Conservation (phyloP, 2,797 vertebrate genomes). For the Hylomyscus alleni region DNA sequence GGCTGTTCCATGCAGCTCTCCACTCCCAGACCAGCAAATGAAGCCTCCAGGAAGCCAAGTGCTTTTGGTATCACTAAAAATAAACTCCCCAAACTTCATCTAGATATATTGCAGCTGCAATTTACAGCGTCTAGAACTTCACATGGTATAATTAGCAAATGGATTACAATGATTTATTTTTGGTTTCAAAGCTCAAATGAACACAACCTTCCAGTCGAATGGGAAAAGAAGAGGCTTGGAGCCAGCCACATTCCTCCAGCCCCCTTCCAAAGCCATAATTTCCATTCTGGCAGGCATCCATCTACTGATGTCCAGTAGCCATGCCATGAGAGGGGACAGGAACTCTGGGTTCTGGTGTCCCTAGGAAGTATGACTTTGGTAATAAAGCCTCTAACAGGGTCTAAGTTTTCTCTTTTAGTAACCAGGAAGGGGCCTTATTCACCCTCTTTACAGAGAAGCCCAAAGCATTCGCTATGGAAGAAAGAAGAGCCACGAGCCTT, state of each 20-base stretch:
- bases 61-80: conserved; percentile 83
- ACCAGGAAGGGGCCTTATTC: conserved; percentile 73
- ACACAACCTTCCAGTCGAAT: conserved; percentile 79
- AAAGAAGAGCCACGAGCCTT: conserved; percentile 75
- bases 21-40: conserved; percentile 78
- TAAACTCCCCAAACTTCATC: conserved; percentile 84
- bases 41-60: conserved; percentile 72
- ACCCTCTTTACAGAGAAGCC: conserved; percentile 75
- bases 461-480: conserved; percentile 78
- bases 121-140: conserved; percentile 83
- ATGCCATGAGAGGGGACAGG: conserved; percentile 67
- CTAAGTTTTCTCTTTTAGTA: conserved; percentile 71
- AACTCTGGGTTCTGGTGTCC: conserved; percentile 70
- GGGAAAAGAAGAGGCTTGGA: conserved; percentile 78
- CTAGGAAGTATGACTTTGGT: conserved; percentile 70
- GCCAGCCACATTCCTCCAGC: conserved; percentile 68
- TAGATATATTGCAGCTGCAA: conserved; percentile 80
- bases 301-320: conserved; percentile 56
- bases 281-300: conserved; percentile 73
- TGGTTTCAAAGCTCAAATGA: conserved; percentile 86
- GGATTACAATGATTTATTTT: conserved; percentile 87
- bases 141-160: conserved; percentile 87
- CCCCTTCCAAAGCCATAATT: conserved; percentile 78
- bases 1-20: not conserved
- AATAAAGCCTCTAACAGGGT: not conserved